Conservation (phyloP, 1,140 invertebrate species). For the Camponotus pennsylvanicus region DNA sequence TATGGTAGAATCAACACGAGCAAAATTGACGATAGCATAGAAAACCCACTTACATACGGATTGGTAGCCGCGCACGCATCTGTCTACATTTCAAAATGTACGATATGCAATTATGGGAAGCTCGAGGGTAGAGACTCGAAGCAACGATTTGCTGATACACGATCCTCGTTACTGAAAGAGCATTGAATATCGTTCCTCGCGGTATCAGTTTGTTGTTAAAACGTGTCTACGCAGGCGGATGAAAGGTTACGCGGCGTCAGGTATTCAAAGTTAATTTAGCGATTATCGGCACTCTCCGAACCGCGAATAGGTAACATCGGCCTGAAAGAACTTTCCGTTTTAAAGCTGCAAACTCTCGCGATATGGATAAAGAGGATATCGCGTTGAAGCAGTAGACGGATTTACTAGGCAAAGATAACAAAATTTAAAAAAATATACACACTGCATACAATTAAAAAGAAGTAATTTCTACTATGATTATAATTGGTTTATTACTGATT, state of each 20-base stretch:
- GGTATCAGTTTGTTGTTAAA: slow-evolving; percentile 77
- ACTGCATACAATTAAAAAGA: slow-evolving; percentile 18
- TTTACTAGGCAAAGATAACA: slow-evolving; percentile 40
- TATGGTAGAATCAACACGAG: slow-evolving; percentile 9
- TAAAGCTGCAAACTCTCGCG: slow-evolving; percentile 60
- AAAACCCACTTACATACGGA: slow-evolving; percentile 33
- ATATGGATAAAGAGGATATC: slow-evolving; percentile 63
- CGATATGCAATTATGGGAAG: slow-evolving; percentile 62
- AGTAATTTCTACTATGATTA: not conserved
- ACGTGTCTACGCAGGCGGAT: slow-evolving; percentile 62
- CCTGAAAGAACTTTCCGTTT: slow-evolving; percentile 66
- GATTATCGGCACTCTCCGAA: slow-evolving; percentile 76
- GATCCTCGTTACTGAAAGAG: slow-evolving; percentile 55
- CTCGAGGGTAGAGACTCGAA: slow-evolving; percentile 57
- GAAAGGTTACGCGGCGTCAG: slow-evolving; percentile 62
- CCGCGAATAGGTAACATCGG: slow-evolving; percentile 53
- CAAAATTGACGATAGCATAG: slow-evolving; percentile 24
- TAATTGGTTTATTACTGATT: not conserved
- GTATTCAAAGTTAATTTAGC: slow-evolving; percentile 78
- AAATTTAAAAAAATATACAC: slow-evolving; percentile 7
- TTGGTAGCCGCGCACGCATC: not conserved
- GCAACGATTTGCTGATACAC: slow-evolving; percentile 62
- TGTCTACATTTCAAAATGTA: slow-evolving; percentile 57
- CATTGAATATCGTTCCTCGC: slow-evolving; percentile 52
- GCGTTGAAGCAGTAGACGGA: slow-evolving; percentile 32